These are phyloP conservation scores for Zygogramma bicolorata DNA, from an alignment of 2,888 invertebrate species.

Conservation along the genomic window DNA sequence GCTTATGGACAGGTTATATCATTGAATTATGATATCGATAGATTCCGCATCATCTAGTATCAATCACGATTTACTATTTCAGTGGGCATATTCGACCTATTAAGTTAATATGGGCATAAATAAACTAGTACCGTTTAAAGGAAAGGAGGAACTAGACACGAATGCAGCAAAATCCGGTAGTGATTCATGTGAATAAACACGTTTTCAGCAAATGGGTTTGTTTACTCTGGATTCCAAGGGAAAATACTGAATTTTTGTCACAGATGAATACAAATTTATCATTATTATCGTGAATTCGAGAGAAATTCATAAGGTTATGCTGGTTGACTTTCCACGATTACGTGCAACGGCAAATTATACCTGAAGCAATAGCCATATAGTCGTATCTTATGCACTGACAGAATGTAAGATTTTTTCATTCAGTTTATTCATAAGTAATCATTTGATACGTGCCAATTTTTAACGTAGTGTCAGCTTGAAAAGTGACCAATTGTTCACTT, in stretches of 20 bases:
- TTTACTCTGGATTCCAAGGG: background rate
- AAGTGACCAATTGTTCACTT: too few species aligned
- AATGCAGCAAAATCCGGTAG: slow-evolving; percentile 11
- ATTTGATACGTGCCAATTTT: too few species aligned
- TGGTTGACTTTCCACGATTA: background rate
- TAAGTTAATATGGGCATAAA: slow-evolving; percentile 25
- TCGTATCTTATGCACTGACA: background rate
- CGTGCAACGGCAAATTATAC: background rate
- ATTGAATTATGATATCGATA: background rate
- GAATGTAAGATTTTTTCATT: background rate
- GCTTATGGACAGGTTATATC: background rate
- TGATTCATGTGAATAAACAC: slow-evolving; percentile 20
- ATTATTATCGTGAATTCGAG: background rate
- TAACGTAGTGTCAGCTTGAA: too few species aligned
- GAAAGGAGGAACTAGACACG: slow-evolving; percentile 19
- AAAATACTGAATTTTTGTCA: background rate
- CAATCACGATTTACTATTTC: slow-evolving; percentile 6
- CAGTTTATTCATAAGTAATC: background rate
- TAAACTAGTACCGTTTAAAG: slow-evolving; percentile 27
- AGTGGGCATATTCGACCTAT: slow-evolving; percentile 25
- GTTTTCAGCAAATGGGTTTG: background rate
- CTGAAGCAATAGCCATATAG: background rate
- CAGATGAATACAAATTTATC: background rate
- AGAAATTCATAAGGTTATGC: background rate
- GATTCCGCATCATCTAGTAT: slow-evolving; percentile 16